Base-by-base conservation (phyloP, 2,113 vertebrate species). In the Pangasianodon gigas region DNA sequence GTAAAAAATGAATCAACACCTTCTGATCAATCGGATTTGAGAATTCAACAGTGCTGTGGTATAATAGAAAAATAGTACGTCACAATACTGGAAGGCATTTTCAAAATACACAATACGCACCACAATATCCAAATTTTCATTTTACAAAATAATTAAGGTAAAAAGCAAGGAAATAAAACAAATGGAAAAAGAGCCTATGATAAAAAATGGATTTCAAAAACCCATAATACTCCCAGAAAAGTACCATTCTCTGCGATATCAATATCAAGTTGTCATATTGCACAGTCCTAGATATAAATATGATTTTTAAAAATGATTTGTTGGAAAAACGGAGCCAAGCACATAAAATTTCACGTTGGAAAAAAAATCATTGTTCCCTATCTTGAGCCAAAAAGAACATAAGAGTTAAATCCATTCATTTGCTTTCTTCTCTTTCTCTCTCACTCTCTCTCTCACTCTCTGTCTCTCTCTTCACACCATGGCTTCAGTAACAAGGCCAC, bases 401-500 rank as follows among this genome's bases (percentile, higher is more conserved):
- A 32, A 21, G 32, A 56, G 54, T 56, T 89, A 21, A 86, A 48
- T 51, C 48, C 32, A 67, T 29, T 85, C n/a, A 56, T 26, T 69
- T 44, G 46, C 56, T 85, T 85, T 74, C 69, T 51, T 74, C 67
- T 52, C 18, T 69, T 52, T 74, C n/a, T 62, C 32, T 41, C 54
- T 80, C 21, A 32, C 14, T 37, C 18, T 86, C n/a, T 89, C 75
- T 67, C 41, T 82, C 18, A 74, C 89, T 75, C 3, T 37, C n/a
- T 69, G 44, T 67, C 37, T 56, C 67, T 19, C 44, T 82, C 24
- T 21, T 90, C 87, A 90, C 91, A 77, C 90, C 84, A 88, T 13
- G 24, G 80, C 32, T 88, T 79, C 87, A 90, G 90, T 91, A 92
- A 90, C 86, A 85, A 92, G 82, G 89, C 81, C 85, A 89, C 85